A percentile compares a stretch with the other conserved stretches of the same genome.
phyloP scores from a whole-genome alignment of 2,113 vertebrate genomes.

The Proteles cristata region DNA sequence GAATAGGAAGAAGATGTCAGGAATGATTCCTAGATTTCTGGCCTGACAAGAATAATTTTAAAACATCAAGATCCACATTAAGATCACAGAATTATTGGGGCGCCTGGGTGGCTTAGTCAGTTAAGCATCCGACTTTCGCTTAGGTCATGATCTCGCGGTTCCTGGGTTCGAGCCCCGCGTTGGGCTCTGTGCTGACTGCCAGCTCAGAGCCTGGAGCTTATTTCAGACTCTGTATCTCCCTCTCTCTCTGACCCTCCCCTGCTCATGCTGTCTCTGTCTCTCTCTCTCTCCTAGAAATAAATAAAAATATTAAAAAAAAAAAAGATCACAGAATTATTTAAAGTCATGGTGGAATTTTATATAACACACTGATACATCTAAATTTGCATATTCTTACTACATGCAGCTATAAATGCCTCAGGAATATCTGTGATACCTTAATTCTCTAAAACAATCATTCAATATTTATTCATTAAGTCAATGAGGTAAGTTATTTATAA shows the following conservation, averaged over 20 bases:
- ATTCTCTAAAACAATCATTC: not conserved
- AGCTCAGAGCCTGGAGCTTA: no score
- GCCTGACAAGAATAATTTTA: not conserved
- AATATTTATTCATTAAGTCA: not conserved
- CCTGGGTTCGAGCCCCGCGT: no score
- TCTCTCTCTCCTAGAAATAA: no score
- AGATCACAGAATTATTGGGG: not conserved
- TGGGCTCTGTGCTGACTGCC: no score
- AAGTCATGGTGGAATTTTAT: not conserved
- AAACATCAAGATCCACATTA: not conserved
- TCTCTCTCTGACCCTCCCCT: no score
- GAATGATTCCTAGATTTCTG: not conserved
- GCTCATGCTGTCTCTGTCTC: no score
- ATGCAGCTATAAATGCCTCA: not conserved
- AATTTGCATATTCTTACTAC: not conserved
- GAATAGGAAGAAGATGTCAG: not conserved
- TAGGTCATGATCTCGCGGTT: no score
- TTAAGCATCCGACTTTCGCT: no score
- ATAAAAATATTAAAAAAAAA: no score
- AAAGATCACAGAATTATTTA: not conserved
- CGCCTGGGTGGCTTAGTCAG: no score
- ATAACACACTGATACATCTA: not conserved
- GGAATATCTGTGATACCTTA: not conserved
- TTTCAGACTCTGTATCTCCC: no score
- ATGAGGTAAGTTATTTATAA: not conserved